Evolutionary conservation across 2,888 invertebrate species (phyloP), one percentile per base, ranked within the genome.

Genomic region (Drosophila barbarae): DNA sequence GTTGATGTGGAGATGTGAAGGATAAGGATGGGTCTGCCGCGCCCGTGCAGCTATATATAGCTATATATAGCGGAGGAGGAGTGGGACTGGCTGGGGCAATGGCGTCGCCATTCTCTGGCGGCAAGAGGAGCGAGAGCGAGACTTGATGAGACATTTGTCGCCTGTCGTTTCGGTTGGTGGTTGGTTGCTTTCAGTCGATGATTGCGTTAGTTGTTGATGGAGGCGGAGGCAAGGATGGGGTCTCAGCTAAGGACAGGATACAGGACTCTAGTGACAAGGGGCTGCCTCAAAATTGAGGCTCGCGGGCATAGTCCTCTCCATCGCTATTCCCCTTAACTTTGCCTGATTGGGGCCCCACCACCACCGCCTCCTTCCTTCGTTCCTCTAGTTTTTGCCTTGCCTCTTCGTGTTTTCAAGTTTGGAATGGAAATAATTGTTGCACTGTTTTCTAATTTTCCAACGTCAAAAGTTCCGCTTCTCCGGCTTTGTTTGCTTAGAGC

Each of bases 181-280:
- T 52, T 71, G 66, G 71, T 76, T 78, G 66, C 72, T 69, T 73
- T 69, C 44, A 42, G 73, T 72, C 71, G 82, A 82, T 82, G 81
- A 82, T 85, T 82, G 86, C 84, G 81, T 85, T 85, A 85, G 84
- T 85, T 77, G 66, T 69, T 78, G 82, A 73, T 73, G 82, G 75
- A 30, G 52, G 9, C 21, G 42, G 39, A 35, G 53, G 35, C n/a
- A 39, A 10, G n/a, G 30, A n/a, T 5, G 49, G 39, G 28, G 18
- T 32, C 46, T 21, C 8, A 9, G 46, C 46, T 30, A 18, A 46
- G 46, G 46, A 46, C 46, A 30, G 46, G 30, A 46, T 46, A 30
- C 46, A 21, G 46, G 46, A 47, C 30, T 47, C 30, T 13, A 21
- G 35, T 41, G 54, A 44, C 35, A 51, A 46, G 69, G 66, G 59